phyloP scores from a whole-genome alignment of 1,140 invertebrate genomes.

The Drosophila ogumai region DNA sequence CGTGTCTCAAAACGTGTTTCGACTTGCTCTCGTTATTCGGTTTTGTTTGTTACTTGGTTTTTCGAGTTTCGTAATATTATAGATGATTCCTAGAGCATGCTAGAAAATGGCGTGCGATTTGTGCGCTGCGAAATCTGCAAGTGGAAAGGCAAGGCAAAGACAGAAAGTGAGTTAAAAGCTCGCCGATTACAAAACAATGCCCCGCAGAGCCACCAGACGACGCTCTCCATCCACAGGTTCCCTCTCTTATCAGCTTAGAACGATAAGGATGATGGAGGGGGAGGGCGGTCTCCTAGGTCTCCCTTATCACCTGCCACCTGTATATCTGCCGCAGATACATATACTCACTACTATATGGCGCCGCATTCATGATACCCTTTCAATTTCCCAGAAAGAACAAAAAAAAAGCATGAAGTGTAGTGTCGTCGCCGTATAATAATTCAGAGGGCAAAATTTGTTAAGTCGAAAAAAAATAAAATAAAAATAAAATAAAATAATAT shows the following conservation, averaged over 20 bases:
- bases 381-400: background rate
- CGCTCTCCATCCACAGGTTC: slow-evolving; percentile 5
- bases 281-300: background rate
- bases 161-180: slow-evolving; percentile 35
- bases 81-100: slow-evolving; percentile 59
- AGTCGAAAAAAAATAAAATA: slow-evolving; percentile 1
- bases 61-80: slow-evolving; percentile 62
- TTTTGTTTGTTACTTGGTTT: background rate
- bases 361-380: slow-evolving; percentile 21
- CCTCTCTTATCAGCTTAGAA: slow-evolving; percentile 27
- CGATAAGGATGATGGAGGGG: slow-evolving; percentile 38
- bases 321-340: slow-evolving; percentile 12
- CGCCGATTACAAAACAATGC: slow-evolving; percentile 44
- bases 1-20: slow-evolving; percentile 6
- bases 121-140: slow-evolving; percentile 71
- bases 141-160: slow-evolving; percentile 36
- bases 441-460: background rate
- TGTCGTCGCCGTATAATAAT: background rate
- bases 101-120: slow-evolving; percentile 74
- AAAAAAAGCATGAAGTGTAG: background rate
- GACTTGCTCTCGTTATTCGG: slow-evolving; percentile 10
- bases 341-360: background rate
- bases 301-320: slow-evolving; percentile 25
- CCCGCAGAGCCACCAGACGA: slow-evolving; percentile 37
- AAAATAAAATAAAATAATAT: background rate